Evolutionary conservation across 2,888 invertebrate genomes (phyloP).

Genomic region (Plagiodera versicolora): DNA sequence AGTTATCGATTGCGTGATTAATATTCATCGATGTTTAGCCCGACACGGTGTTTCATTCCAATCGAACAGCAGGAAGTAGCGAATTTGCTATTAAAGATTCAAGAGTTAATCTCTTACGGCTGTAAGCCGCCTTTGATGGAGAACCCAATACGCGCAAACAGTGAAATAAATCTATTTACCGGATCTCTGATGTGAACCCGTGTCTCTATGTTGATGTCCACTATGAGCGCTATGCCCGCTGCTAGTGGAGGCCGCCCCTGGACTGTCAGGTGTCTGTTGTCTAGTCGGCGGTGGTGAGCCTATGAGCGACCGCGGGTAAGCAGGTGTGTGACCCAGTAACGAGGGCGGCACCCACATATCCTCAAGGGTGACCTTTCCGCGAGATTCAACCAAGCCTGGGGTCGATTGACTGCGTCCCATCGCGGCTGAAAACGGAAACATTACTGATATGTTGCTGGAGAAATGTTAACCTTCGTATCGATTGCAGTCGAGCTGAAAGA

Average conservation of each 20-base stretch:
- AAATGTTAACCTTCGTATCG: too few species aligned
- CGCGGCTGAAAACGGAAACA: conserved; percentile 64
- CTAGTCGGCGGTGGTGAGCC: conserved; percentile 53
- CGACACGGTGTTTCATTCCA: too few species aligned
- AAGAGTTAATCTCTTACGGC: conserved; percentile 9
- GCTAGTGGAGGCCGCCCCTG: conserved; percentile 55
- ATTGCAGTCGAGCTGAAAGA: too few species aligned
- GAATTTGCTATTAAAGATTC: conserved; percentile 9
- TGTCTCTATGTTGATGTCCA: conserved; percentile 44
- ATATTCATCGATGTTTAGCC: too few species aligned
- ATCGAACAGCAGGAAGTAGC: not conserved
- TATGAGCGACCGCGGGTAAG: conserved; percentile 51
- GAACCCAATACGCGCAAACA: not conserved
- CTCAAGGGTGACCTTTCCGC: conserved; percentile 85
- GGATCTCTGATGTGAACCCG: conserved; percentile 54
- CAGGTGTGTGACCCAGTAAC: conserved; percentile 46
- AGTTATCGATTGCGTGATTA: too few species aligned
- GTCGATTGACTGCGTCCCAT: conserved; percentile 96
- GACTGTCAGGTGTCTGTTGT: conserved; percentile 56
- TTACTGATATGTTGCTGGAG: too few species aligned
- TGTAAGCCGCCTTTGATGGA: not conserved
- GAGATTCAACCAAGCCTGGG: conserved; percentile 91
- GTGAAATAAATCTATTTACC: conserved; percentile 41
- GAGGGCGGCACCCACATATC: conserved; percentile 75
- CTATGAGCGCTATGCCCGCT: conserved; percentile 45